Conservation (phyloP, 2,888 invertebrate species). For the Dolomedes plantarius region DNA sequence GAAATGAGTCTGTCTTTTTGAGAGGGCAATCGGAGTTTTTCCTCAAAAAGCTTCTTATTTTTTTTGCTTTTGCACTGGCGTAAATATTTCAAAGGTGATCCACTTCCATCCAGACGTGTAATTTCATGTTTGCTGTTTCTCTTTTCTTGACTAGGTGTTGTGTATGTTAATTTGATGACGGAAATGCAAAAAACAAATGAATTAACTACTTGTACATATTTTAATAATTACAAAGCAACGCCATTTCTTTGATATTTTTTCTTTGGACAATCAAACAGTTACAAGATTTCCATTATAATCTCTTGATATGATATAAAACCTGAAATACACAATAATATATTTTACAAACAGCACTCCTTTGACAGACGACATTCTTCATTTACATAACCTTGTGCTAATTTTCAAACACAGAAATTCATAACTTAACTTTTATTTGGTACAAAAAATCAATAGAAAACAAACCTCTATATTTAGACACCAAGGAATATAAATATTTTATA, state of each 20-base stretch:
- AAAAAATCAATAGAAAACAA: neutral
- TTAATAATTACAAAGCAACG: constrained; percentile 16
- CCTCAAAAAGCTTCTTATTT: too few species aligned
- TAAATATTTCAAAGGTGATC: too few species aligned
- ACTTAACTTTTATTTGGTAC: neutral
- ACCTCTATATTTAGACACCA: too few species aligned
- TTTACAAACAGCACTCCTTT: neutral
- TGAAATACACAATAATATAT: neutral
- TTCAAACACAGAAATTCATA: neutral
- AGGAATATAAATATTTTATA: neutral
- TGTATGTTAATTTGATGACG: too few species aligned
- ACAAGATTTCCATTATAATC: neutral
- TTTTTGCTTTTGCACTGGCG: too few species aligned
- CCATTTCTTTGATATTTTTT: neutral
- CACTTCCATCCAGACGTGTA: too few species aligned
- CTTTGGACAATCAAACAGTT: neutral
- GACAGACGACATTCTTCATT: neutral
- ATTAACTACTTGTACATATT: constrained; percentile 13
- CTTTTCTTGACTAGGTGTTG: too few species aligned
- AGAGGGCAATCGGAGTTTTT: too few species aligned
- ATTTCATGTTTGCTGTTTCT: too few species aligned
- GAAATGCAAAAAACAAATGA: neutral
- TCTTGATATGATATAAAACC: constrained; percentile 11
- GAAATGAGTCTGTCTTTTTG: too few species aligned
- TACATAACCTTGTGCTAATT: neutral